These are phyloP conservation scores for Noctua pronuba DNA, from an alignment of 2,888 invertebrate genomes.

Conservation along the genomic window DNA sequence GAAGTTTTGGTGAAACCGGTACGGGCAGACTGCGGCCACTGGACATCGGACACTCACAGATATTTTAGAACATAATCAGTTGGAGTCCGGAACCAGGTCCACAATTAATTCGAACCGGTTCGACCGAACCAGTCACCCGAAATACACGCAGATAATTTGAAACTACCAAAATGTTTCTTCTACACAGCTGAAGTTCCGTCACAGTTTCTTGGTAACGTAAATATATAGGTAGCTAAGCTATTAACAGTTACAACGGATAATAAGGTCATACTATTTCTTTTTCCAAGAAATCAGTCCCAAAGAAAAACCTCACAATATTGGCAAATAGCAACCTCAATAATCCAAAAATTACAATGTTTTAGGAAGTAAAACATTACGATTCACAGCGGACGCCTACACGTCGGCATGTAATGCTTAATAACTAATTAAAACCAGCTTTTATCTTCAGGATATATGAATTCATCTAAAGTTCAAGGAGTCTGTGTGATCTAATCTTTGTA, in stretches of 20 bases:
- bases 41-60: neutral
- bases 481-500: conserved; percentile 55
- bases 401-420: conserved; percentile 42
- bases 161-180: neutral
- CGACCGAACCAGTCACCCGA: neutral
- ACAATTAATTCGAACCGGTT: neutral
- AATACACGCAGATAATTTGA: neutral
- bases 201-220: neutral
- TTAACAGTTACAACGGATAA: neutral
- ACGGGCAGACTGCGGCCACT: neutral
- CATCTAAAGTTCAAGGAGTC: conserved; percentile 63
- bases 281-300: neutral
- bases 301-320: neutral
- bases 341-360: conserved; percentile 16
- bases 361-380: conserved; percentile 51
- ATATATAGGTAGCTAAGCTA: neutral
- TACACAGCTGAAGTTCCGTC: neutral
- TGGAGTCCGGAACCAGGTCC: neutral
- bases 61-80: neutral
- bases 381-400: neutral
- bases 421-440: conserved; percentile 44
- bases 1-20: neutral
- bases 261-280: neutral
- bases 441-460: conserved; percentile 44
- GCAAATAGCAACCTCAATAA: conserved; percentile 15